Percentiles rank a stretch among this genome's conserved stretches.
These are phyloP conservation scores for Peromyscus aztecus DNA, from an alignment of 2,797 vertebrate genomes.

Conservation along the genomic window DNA sequence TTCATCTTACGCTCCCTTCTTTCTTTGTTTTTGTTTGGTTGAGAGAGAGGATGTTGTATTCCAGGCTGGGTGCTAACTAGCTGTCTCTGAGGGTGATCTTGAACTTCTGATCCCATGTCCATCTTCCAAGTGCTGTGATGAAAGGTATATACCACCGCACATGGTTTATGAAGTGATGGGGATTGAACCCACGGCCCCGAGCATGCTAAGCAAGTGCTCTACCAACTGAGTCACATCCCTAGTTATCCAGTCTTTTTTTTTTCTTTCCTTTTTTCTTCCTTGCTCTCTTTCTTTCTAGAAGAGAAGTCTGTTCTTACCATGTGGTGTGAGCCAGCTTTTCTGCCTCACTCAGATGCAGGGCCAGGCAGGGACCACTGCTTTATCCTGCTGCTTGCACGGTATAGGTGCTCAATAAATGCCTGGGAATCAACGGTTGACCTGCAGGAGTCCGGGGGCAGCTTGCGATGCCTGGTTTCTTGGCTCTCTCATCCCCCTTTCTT, in stretches of 20 bases:
- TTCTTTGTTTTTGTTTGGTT: background rate
- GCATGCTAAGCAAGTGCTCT: background rate
- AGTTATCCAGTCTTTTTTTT: background rate
- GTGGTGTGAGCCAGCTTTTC: background rate
- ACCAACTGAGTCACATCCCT: background rate
- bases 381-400: background rate
- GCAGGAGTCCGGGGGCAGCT: background rate
- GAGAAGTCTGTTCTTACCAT: slow-evolving; percentile 50
- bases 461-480: background rate
- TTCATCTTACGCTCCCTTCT: background rate
- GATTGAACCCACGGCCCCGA: too few relatives aligned
- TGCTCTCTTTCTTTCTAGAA: slow-evolving; percentile 47
- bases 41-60: background rate
- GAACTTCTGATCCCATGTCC: background rate
- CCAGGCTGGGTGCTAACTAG: background rate
- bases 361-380: background rate
- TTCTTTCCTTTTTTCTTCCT: background rate
- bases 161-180: background rate
- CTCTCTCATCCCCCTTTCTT: slow-evolving; percentile 68
- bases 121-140: background rate
- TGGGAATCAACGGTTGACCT: background rate
- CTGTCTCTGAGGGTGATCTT: background rate
- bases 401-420: slow-evolving; percentile 52
- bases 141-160: background rate
- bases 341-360: background rate